These are phyloP conservation scores for Lydus trimaculatus DNA, from an alignment of 2,888 invertebrate genomes.

Conservation along the genomic window DNA sequence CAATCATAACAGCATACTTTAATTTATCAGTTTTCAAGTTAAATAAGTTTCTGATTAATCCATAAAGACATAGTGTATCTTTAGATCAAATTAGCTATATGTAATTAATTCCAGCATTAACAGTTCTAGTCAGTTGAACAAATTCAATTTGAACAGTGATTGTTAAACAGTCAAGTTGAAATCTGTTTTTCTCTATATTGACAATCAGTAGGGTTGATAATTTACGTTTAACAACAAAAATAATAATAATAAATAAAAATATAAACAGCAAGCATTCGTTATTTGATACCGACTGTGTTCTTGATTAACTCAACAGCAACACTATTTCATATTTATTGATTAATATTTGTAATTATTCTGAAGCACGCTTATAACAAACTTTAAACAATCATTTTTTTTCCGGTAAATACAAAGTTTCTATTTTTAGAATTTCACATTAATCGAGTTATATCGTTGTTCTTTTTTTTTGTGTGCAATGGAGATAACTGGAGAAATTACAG, in stretches of 20 bases:
- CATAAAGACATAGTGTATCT: background rate
- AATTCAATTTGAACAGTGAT: slow-evolving; percentile 28
- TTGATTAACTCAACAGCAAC: slow-evolving; percentile 44
- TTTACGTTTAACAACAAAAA: slow-evolving; percentile 11
- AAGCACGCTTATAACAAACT: slow-evolving; percentile 19
- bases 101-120: slow-evolving; percentile 27
- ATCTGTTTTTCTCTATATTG: background rate
- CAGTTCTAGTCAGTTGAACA: slow-evolving; percentile 20
- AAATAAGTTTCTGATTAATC: background rate
- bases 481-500: background rate
- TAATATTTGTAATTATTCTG: slow-evolving; percentile 42
- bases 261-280: slow-evolving; percentile 37
- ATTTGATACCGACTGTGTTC: slow-evolving; percentile 41
- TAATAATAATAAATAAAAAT: slow-evolving; percentile 21
- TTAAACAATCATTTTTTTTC: background rate
- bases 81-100: slow-evolving; percentile 21
- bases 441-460: background rate
- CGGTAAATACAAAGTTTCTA: background rate
- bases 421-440: background rate
- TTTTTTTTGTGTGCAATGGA: background rate
- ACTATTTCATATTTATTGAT: slow-evolving; percentile 40
- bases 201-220: background rate
- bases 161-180: slow-evolving; percentile 19
- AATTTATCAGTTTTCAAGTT: background rate
- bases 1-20: background rate